Percentiles rank a stretch among this genome's conserved stretches.
Evolutionary conservation across 2,797 vertebrate species (phyloP).

Genomic region (Coranthus polyacanthus): DNA sequence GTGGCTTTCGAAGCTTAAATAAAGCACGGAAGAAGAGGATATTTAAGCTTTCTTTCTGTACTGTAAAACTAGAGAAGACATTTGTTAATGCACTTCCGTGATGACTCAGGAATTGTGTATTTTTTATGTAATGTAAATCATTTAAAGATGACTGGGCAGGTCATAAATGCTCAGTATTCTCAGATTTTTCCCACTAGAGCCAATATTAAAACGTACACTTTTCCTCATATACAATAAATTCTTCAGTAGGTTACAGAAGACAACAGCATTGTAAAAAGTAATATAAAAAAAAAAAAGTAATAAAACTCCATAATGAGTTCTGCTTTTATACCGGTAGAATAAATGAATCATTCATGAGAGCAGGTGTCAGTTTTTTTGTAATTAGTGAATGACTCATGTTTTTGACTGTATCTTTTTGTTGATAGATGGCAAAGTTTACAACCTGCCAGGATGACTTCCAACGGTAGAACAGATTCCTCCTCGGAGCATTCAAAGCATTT

Average conservation of each 20-base stretch:
- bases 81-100: too few species aligned
- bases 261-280: conserved; percentile 53
- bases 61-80: too few species aligned
- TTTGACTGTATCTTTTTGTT: conserved; percentile 29
- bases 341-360: conserved; percentile 56
- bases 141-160: neutral
- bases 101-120: too few species aligned
- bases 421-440: conserved; percentile 38
- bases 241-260: conserved; percentile 37
- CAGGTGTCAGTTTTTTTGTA: conserved; percentile 15
- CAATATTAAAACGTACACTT: conserved; percentile 21
- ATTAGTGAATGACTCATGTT: conserved; percentile 20
- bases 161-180: conserved; percentile 11
- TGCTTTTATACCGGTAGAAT: conserved; percentile 35
- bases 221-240: conserved; percentile 30
- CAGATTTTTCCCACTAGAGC: conserved; percentile 15
- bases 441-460: conserved; percentile 23
- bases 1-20: neutral
- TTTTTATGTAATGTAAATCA: neutral
- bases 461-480: neutral
- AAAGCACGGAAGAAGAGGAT: neutral
- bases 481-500: conserved; percentile 14
- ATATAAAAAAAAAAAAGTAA: conserved; percentile 62
- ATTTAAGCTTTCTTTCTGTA: too few species aligned
- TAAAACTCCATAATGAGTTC: conserved; percentile 62